phyloP scores from a whole-genome alignment of 2,113 vertebrate genomes.

The Hyla sarda region DNA sequence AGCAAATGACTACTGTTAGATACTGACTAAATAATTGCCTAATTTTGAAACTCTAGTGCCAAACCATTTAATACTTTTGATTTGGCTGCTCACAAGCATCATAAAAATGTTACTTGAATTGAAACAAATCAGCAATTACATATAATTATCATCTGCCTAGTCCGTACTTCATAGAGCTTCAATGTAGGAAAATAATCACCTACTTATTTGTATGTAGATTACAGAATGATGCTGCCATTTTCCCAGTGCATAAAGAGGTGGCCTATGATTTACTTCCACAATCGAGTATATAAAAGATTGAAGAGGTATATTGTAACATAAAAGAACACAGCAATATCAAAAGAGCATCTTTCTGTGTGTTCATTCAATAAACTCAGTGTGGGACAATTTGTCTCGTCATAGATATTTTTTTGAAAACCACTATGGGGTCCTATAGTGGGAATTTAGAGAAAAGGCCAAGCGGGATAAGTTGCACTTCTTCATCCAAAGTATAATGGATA shows the following conservation, averaged over 20 bases:
- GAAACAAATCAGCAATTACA: conserved; percentile 24
- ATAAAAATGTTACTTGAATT: conserved; percentile 5
- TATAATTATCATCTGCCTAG: not conserved
- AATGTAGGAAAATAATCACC: not conserved
- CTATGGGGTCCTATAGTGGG: too few relatives aligned
- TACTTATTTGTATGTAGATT: not conserved
- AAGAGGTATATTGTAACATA: not conserved
- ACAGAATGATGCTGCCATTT: not conserved
- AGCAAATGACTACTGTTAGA: not conserved
- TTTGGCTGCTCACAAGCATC: not conserved
- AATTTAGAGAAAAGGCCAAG: too few relatives aligned
- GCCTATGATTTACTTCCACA: not conserved
- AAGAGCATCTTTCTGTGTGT: not conserved
- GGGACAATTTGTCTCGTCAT: not conserved
- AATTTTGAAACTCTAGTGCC: not conserved
- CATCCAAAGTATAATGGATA: too few relatives aligned
- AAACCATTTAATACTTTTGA: not conserved
- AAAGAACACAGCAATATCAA: not conserved
- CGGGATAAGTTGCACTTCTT: too few relatives aligned
- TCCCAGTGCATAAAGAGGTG: not conserved
- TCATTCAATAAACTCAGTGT: not conserved
- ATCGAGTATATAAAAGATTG: not conserved
- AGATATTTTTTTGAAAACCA: too few relatives aligned
- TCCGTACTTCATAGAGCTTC: not conserved
- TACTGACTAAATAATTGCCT: conserved; percentile 10